Conservation (phyloP, 1,140 invertebrate species). For the Drosophila baimaii region DNA sequence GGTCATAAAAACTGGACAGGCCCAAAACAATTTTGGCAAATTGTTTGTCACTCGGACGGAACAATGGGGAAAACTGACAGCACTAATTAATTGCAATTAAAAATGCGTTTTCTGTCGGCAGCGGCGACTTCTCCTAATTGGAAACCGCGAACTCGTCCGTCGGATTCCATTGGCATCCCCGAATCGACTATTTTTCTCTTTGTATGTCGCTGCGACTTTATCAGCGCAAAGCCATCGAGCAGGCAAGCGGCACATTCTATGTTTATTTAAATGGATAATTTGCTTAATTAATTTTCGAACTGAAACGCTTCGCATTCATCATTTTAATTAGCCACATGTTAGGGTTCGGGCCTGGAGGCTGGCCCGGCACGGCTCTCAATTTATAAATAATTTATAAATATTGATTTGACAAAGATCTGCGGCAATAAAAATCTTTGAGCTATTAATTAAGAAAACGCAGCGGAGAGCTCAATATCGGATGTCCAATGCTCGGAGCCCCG, state of each 20-base stretch:
- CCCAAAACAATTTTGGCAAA: constrained; percentile 28
- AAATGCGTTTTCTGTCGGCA: constrained; percentile 50
- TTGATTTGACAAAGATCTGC: constrained; percentile 60
- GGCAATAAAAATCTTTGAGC: constrained; percentile 59
- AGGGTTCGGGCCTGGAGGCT: constrained; percentile 18
- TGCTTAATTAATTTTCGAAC: constrained; percentile 66
- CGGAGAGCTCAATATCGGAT: constrained; percentile 27
- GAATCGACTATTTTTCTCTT: constrained; percentile 25
- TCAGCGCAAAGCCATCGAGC: constrained; percentile 55
- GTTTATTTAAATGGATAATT: constrained; percentile 65
- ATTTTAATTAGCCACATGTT: constrained; percentile 66
- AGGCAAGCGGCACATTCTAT: constrained; percentile 49
- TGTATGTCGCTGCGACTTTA: constrained; percentile 30
- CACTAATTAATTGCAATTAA: constrained; percentile 58
- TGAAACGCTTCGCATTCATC: constrained; percentile 72
- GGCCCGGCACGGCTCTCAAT: constrained; percentile 38
- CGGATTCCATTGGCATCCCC: constrained; percentile 19
- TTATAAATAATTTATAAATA: constrained; percentile 79
- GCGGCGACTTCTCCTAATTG: constrained; percentile 59
- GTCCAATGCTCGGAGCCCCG: constrained; percentile 14
- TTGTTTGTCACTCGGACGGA: constrained; percentile 35
- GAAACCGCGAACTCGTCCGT: constrained; percentile 62
- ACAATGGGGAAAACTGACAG: constrained; percentile 49
- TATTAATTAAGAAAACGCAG: constrained; percentile 65
- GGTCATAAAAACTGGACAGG: constrained; percentile 28